Evolutionary conservation across 2,888 invertebrate species (phyloP), one percentile per base, ranked within the genome.

Genomic region (Melinopterus prodromus): DNA sequence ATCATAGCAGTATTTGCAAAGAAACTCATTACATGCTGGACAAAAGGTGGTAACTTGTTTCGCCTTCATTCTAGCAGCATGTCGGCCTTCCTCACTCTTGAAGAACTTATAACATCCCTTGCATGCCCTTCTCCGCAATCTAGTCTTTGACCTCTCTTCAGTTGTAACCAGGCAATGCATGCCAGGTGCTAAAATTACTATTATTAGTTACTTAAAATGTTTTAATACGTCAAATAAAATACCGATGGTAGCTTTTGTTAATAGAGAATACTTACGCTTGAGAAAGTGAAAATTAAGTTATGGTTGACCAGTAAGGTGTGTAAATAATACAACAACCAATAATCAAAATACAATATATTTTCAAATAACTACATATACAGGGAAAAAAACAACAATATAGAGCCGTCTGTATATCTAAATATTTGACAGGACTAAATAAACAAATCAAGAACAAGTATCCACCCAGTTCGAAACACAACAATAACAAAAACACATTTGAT

Each of bases 21-120:
- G 75, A n/a, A 70, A 70, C 36, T 79, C 71, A 12, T 70, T 75
- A 69, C 79, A 79, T 12, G 71, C 5, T 12, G 76, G 37, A 76
- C 79, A 79, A 9, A 14, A 36, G 6, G 79, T 79, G 1, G 79
- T 15, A n/a, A 79, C 79, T 76, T 79, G 79, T 16, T 75, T 79
- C 15, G 79, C 76, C 70, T 76, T 79, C 71, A 75, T 75, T 5
- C 76, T 37, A 36, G 79, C 79, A 14, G 76, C 36, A 16, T 76
- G 70, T 15, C 76, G 37, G 16, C 79, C 79, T n/a, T 70, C 70
- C 6, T 79, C 36, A 1, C 14, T 16, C 1, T 76, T 70, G 38
- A 79, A 76, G 15, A 70, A 76, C 76, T 76, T 79, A 16, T 79
- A 79, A 16, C 79, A 79, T 7, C 79, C 79, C 6, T 76, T 70